Evolutionary conservation across 2,113 vertebrate genomes (phyloP), one percentile per base, ranked within the genome.

Genomic region (Oryctolagus cuniculus): DNA sequence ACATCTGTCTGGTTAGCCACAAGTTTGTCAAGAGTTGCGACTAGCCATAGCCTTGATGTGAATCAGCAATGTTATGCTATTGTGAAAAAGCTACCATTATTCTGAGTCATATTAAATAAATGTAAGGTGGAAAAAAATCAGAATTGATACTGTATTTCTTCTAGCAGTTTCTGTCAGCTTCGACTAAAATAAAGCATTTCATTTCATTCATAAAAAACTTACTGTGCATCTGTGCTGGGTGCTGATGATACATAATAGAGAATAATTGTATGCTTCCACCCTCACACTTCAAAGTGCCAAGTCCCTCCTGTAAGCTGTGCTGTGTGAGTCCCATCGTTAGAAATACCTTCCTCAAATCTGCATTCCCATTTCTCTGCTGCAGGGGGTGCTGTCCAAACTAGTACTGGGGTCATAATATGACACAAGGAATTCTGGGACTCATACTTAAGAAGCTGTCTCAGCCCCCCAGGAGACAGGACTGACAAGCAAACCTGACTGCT

Each of bases 101-200:
- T 70, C 38, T 91, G 63, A 22, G 61, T 86, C 49, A 53, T 51
- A 10, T 90, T 78, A 72, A 89, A 84, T 79, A 79, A 87, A 16
- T 55, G 25, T 12, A 5, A 63, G 64, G 49, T 2, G 3, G 44
- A 11, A 49, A 83, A 55, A 91, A 79, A 73, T 83, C 19, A 78
- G 78, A 84, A 83, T 63, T 55, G 31, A 78, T 84, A 58, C 19
- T 58, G 55, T 58, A 58, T 19, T 58, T 58, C 34, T 77, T 91
- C 24, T 61, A 78, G 27, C 15, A 44, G 55, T 51, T 10, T 83
- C 53, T 61, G 67, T 74, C 81, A 95, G n/a, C 83, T 24, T 29
- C 63, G 63, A 64, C 21, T 16, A 38, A 70, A 91, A 93, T 49
- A 81, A 78, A 78, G 5, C 12, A 72, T 51, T 24, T 36, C 27